These are phyloP conservation scores for Gila robusta DNA, from an alignment of 2,797 vertebrate genomes.

Conservation along the genomic window DNA sequence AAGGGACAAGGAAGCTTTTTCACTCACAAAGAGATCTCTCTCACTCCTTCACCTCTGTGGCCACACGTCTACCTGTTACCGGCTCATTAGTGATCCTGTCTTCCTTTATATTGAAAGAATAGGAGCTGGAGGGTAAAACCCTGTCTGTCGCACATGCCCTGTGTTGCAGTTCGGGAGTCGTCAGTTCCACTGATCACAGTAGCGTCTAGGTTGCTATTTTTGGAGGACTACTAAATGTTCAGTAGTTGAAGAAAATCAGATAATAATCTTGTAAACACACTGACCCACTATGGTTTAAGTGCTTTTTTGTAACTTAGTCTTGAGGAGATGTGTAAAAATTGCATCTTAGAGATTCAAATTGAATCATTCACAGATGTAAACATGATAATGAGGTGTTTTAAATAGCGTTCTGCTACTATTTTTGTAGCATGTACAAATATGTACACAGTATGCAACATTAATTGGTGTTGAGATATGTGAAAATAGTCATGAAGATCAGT, in stretches of 20 bases:
- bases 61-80: conserved; percentile 35
- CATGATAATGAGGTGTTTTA: neutral
- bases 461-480: neutral
- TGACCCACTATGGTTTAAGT: neutral
- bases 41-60: conserved; percentile 35
- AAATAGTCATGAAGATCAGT: neutral
- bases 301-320: neutral
- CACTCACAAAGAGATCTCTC: conserved; percentile 43
- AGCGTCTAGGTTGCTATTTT: conserved; percentile 16
- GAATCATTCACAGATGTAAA: neutral
- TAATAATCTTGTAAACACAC: neutral
- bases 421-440: neutral
- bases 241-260: neutral
- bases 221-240: neutral
- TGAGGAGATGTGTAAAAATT: neutral
- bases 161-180: neutral
- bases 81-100: conserved; percentile 46
- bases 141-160: conserved; percentile 29
- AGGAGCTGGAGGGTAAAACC: conserved; percentile 43
- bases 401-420: neutral
- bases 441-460: neutral
- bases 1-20: conserved; percentile 50
- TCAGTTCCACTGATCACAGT: neutral
- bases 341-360: neutral
- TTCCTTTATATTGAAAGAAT: conserved; percentile 46